Evolutionary conservation across 2,113 vertebrate species (phyloP).

Genomic region (Dicrurus megarhynchus): DNA sequence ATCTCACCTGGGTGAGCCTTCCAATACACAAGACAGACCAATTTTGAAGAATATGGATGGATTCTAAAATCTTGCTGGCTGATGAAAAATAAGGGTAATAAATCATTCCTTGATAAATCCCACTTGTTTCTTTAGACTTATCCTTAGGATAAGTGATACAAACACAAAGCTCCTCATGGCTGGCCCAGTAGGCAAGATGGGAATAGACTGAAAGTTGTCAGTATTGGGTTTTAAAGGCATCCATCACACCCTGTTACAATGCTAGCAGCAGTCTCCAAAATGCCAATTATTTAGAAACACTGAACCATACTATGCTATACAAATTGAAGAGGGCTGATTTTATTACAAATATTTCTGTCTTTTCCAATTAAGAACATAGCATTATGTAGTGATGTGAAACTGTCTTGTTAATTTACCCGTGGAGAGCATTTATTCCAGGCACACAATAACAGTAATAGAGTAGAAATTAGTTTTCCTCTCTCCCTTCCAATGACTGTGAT

Average conservation of each 20-base stretch:
- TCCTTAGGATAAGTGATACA: not conserved
- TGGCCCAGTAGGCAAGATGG: not conserved
- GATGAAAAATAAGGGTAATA: not conserved
- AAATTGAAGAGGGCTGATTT: not conserved
- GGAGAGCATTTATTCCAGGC: not conserved
- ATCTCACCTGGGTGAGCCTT: not conserved
- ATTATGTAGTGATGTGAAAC: not conserved
- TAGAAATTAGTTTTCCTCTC: not conserved
- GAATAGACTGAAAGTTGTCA: not conserved
- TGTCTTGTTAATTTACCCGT: not conserved
- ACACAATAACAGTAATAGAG: not conserved
- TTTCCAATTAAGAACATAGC: not conserved
- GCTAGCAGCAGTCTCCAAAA: not conserved
- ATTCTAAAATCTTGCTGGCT: not conserved
- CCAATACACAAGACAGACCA: not conserved
- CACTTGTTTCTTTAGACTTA: not conserved
- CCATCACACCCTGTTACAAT: not conserved
- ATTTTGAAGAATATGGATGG: not conserved
- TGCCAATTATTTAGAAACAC: constrained; percentile 11
- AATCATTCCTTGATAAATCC: not conserved
- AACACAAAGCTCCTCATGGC: not conserved
- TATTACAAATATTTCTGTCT: not conserved
- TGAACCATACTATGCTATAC: not conserved
- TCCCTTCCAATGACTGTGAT: not conserved
- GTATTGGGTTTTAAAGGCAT: not conserved